phyloP scores from a whole-genome alignment of 2,797 vertebrate species.

The Danio choprae region DNA sequence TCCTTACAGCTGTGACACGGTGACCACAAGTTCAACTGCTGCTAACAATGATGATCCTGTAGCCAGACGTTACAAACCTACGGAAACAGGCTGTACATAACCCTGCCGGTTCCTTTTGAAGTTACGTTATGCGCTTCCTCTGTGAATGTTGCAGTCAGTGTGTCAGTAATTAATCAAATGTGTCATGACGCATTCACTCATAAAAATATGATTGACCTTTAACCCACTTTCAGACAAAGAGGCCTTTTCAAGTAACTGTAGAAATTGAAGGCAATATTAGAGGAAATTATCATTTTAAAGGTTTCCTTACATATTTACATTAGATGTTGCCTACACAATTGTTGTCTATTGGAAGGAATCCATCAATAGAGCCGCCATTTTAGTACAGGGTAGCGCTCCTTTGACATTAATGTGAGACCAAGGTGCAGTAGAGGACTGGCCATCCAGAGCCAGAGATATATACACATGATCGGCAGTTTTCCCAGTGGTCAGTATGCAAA shows the following conservation, averaged over 20 bases:
- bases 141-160: slow-evolving; percentile 64
- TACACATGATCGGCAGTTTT: no score
- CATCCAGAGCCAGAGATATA: no score
- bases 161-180: slow-evolving; percentile 10
- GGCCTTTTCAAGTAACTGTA: slow-evolving; percentile 71
- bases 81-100: slow-evolving; percentile 41
- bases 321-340: no score
- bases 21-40: slow-evolving; percentile 62
- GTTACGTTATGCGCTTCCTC: slow-evolving; percentile 49
- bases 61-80: slow-evolving; percentile 30
- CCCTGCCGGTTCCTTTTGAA: slow-evolving; percentile 56
- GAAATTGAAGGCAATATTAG: slow-evolving; percentile 53
- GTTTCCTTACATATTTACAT: no score
- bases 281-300: not conserved
- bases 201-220: slow-evolving; percentile 11
- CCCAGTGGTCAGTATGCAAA: no score
- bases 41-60: slow-evolving; percentile 53
- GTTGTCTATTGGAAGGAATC: no score
- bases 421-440: no score
- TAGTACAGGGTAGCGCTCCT: no score
- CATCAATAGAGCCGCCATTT: no score
- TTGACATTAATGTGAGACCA: no score
- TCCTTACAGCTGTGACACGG: slow-evolving; percentile 59
- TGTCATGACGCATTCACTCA: slow-evolving; percentile 16
- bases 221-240: slow-evolving; percentile 57